Evolutionary conservation across 1,140 invertebrate genomes (phyloP).

Genomic region (silkworm (Bombyx mori)): DNA sequence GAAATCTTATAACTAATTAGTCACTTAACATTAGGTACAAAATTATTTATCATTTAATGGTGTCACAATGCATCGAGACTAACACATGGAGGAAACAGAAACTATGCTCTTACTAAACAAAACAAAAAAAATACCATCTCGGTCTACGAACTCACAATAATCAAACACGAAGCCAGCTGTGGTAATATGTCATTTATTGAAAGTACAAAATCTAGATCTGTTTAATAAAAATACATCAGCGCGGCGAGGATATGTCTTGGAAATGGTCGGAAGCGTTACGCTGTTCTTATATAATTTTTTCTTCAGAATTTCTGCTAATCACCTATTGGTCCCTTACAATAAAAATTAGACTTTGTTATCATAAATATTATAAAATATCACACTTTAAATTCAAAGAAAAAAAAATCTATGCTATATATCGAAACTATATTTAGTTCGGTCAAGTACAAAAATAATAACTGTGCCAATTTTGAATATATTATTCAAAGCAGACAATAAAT

Average conservation of each 20-base stretch:
- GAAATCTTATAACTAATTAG: slow-evolving; percentile 57
- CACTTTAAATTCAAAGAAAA: slow-evolving; percentile 67
- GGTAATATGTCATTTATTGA: slow-evolving; percentile 31
- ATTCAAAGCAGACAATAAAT: slow-evolving; percentile 68
- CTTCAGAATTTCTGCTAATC: slow-evolving; percentile 63
- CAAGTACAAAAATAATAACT: slow-evolving; percentile 67
- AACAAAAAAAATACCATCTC: slow-evolving; percentile 40
- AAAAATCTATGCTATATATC: slow-evolving; percentile 48
- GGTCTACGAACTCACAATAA: slow-evolving; percentile 37
- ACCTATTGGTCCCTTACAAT: slow-evolving; percentile 70
- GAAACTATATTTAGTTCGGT: slow-evolving; percentile 63
- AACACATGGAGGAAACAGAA: slow-evolving; percentile 53
- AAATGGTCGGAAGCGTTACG: slow-evolving; percentile 32
- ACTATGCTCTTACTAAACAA: slow-evolving; percentile 35
- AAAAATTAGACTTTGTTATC: slow-evolving; percentile 68
- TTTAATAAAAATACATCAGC: slow-evolving; percentile 44
- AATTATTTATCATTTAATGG: slow-evolving; percentile 60
- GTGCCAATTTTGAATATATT: slow-evolving; percentile 63
- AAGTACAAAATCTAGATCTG: slow-evolving; percentile 32
- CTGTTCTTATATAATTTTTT: slow-evolving; percentile 28
- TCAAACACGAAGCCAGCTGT: slow-evolving; percentile 44
- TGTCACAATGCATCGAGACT: slow-evolving; percentile 43
- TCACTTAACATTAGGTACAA: slow-evolving; percentile 66
- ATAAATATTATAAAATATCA: slow-evolving; percentile 71
- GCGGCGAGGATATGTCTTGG: slow-evolving; percentile 24